Conservation (phyloP, 2,797 vertebrate species). For the Aplochiton taeniatus region DNA sequence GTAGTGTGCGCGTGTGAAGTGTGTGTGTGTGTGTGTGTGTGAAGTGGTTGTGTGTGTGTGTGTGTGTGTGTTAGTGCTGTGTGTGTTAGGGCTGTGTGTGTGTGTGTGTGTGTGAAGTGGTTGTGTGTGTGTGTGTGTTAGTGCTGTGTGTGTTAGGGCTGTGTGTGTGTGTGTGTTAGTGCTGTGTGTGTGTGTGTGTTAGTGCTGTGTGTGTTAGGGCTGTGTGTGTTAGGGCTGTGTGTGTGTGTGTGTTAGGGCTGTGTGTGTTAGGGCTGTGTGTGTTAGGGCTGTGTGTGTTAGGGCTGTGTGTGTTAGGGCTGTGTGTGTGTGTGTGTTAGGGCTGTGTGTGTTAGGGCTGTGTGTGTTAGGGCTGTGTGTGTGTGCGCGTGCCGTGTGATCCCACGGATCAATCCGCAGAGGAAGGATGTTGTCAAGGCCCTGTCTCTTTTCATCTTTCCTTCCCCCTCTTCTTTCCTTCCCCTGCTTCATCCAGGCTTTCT, state of each 20-base stretch:
- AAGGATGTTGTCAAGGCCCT: slow-evolving; percentile 55
- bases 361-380: too few relatives aligned
- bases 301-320: neutral
- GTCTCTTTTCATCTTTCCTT: slow-evolving; percentile 2
- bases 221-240: slow-evolving; percentile 1
- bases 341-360: too few relatives aligned
- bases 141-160: too few relatives aligned
- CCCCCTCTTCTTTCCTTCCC: slow-evolving; percentile 11
- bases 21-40: too few relatives aligned
- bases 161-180: neutral
- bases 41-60: neutral
- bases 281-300: too few relatives aligned
- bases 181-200: too few relatives aligned
- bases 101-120: too few relatives aligned
- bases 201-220: too few relatives aligned
- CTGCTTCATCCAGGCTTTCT: slow-evolving; percentile 41
- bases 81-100: too few relatives aligned
- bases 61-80: neutral
- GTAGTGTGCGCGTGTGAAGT: too few relatives aligned
- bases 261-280: too few relatives aligned
- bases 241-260: neutral
- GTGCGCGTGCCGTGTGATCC: neutral
- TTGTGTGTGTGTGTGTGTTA: too few relatives aligned
- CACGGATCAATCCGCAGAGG: slow-evolving; percentile 47
- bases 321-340: neutral